Conservation (phyloP, 2,113 vertebrate species). For the Malaclemys terrapin region DNA sequence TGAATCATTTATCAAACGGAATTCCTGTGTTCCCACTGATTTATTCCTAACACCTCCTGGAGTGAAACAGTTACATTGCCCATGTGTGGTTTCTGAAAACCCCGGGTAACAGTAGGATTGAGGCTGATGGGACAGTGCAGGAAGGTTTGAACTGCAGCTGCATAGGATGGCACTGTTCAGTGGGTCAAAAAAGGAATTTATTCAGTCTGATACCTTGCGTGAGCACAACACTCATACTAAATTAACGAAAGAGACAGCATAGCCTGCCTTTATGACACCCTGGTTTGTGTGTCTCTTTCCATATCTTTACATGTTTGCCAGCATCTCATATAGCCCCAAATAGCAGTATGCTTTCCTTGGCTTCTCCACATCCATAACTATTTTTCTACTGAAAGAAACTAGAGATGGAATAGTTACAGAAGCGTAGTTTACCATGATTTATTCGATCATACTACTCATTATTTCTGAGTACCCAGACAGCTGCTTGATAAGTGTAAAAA, state of each 20-base stretch:
- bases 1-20: too few relatives aligned
- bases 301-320: not conserved
- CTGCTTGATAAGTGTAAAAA: not conserved
- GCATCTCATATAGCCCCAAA: fast-evolving
- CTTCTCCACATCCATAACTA: not conserved
- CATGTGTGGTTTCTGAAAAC: too few relatives aligned
- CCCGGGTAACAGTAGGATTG: too few relatives aligned
- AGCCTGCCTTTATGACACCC: not conserved
- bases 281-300: not conserved
- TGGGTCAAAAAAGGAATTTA: not conserved
- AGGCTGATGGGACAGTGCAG: not conserved
- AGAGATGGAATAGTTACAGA: not conserved
- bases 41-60: too few relatives aligned
- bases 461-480: not conserved
- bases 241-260: not conserved
- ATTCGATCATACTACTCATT: not conserved
- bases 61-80: too few relatives aligned
- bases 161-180: not conserved
- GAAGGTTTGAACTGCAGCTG: not conserved
- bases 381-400: not conserved
- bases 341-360: too few relatives aligned
- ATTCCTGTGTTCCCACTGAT: too few relatives aligned
- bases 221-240: not conserved
- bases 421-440: not conserved
- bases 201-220: not conserved